These are phyloP conservation scores for Elgaria multicarinata DNA, from an alignment of 2,113 vertebrate genomes.

Conservation along the genomic window DNA sequence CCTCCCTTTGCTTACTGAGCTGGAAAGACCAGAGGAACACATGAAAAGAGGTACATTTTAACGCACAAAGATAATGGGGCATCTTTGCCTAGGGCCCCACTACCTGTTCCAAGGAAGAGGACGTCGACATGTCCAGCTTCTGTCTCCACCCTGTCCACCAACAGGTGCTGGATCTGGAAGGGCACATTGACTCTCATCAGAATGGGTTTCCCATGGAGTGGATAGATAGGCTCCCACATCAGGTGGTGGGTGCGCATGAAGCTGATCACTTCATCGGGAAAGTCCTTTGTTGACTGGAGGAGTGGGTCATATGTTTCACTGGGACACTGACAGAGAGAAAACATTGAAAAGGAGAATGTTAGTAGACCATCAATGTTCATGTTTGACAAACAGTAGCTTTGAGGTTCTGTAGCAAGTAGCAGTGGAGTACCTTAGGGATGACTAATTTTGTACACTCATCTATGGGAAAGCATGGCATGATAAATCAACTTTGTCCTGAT, in stretches of 20 bases:
- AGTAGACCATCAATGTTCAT: accelerated
- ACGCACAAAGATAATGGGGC: not conserved
- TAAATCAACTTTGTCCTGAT: not conserved
- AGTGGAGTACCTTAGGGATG: not conserved
- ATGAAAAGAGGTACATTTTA: not conserved
- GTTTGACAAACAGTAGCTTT: not conserved
- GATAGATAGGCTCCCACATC: slow-evolving; percentile 87
- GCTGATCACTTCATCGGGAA: slow-evolving; percentile 87
- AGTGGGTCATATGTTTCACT: slow-evolving; percentile 86
- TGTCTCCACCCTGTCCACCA: slow-evolving; percentile 83
- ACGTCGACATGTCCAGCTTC: slow-evolving; percentile 79
- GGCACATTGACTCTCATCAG: slow-evolving; percentile 74
- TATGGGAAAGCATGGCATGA: not conserved
- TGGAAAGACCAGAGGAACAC: not conserved
- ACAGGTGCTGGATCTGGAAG: slow-evolving; percentile 77
- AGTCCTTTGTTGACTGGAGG: slow-evolving; percentile 86
- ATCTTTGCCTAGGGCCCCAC: slow-evolving; percentile 12
- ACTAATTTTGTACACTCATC: not conserved
- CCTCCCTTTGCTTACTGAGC: not conserved
- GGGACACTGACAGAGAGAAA: slow-evolving; percentile 79
- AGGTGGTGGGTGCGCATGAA: slow-evolving; percentile 89
- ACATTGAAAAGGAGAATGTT: not conserved
- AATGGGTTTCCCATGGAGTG: slow-evolving; percentile 78
- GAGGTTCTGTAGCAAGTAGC: not conserved
- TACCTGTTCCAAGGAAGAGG: slow-evolving; percentile 89